Evolutionary conservation across 2,888 invertebrate genomes (phyloP).

Genomic region (Coremacera marginata): DNA sequence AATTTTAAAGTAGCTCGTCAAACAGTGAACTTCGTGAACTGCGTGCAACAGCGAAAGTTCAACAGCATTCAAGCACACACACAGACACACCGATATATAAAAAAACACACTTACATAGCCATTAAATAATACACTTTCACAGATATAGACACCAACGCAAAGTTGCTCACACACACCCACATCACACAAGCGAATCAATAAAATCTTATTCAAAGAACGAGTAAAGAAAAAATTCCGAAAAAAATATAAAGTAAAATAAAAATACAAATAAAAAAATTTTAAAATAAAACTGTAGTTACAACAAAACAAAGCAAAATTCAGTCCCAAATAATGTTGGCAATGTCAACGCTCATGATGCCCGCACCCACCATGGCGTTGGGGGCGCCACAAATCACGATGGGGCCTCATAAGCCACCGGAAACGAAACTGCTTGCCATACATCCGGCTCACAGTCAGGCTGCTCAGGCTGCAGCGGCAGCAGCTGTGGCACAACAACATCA

Average conservation of each 20-base stretch:
- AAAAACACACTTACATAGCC: constrained; percentile 1
- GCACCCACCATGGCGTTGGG: constrained; percentile 69
- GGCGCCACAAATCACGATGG: constrained; percentile 69
- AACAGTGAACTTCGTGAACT: not conserved
- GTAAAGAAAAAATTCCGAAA: not conserved
- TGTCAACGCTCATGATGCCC: constrained; percentile 71
- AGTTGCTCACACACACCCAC: constrained; percentile 29
- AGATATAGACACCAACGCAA: constrained; percentile 14
- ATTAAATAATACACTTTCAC: constrained; percentile 28
- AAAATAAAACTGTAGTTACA: constrained; percentile 25
- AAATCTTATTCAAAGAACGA: constrained; percentile 9
- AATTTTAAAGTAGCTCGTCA: not conserved
- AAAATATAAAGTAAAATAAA: constrained; percentile 50
- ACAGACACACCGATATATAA: not conserved
- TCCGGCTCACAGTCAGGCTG: constrained; percentile 59
- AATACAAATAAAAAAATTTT: constrained; percentile 46
- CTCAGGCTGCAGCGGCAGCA: constrained; percentile 54
- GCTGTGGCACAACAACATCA: constrained; percentile 56
- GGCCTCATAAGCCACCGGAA: constrained; percentile 70
- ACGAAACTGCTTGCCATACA: constrained; percentile 69
- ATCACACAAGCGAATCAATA: constrained; percentile 28
- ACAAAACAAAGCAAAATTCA: constrained; percentile 56
- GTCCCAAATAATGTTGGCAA: constrained; percentile 68
- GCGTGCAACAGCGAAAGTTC: constrained; percentile 29
- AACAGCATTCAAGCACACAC: constrained; percentile 18